These are phyloP conservation scores for Strongylocentrotus purpuratus DNA, from an alignment of 35 echinoderm and acorn worm species.

Conservation along the genomic window DNA sequence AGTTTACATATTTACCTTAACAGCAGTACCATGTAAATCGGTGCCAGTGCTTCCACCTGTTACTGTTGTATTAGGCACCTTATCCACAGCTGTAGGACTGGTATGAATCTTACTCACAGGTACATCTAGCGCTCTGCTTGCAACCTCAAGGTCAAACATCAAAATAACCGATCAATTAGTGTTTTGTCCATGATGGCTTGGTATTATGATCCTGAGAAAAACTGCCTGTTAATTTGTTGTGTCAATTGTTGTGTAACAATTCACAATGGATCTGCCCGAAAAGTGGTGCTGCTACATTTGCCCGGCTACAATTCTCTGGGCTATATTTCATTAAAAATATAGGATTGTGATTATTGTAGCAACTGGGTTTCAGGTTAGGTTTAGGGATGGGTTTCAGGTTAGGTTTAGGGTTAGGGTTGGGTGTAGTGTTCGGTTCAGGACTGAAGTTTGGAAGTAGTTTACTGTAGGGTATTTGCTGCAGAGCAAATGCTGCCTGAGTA, in stretches of 20 bases:
- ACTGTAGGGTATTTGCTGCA: too few species aligned
- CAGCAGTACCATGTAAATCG: conserved; percentile 56
- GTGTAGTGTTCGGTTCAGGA: too few species aligned
- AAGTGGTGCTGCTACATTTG: too few species aligned
- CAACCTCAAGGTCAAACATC: conserved; percentile 33
- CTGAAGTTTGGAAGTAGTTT: too few species aligned
- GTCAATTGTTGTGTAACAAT: not conserved
- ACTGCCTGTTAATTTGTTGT: not conserved
- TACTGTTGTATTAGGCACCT: conserved; percentile 43
- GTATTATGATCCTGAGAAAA: not conserved
- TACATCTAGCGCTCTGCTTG: conserved; percentile 30
- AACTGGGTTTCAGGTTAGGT: too few species aligned
- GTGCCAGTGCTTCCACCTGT: conserved; percentile 59
- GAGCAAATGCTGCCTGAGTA: too few species aligned
- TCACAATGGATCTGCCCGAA: not conserved
- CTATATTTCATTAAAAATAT: too few species aligned
- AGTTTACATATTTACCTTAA: conserved; percentile 48
- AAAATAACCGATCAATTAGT: not conserved
- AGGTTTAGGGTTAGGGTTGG: too few species aligned
- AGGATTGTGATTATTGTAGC: too few species aligned
- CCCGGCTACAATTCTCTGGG: too few species aligned
- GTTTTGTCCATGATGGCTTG: not conserved
- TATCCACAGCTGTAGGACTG: not conserved
- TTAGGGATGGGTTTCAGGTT: too few species aligned
- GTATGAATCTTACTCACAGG: conserved; percentile 42